phyloP scores from a whole-genome alignment of 1,140 invertebrate species.

The Anoplophora glabripennis region DNA sequence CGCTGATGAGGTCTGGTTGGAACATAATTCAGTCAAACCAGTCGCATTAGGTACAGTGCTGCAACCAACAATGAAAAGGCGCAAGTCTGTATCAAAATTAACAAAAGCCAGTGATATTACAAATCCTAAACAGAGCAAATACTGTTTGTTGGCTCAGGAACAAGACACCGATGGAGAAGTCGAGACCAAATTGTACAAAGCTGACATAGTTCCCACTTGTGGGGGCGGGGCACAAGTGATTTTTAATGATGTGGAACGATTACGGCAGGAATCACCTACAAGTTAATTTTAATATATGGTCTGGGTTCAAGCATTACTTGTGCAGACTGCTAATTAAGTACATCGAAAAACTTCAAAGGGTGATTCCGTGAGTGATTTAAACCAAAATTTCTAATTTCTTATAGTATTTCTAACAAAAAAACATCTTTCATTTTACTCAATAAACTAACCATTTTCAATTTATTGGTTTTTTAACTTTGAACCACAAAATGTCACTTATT shows the following conservation, averaged over 20 bases:
- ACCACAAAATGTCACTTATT: too few species aligned
- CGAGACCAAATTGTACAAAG: conserved; percentile 89
- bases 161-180: conserved; percentile 88
- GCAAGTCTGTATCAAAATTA: conserved; percentile 81
- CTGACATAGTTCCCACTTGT: conserved; percentile 86
- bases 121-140: conserved; percentile 76
- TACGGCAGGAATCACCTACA: conserved; percentile 79
- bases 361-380: too few species aligned
- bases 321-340: too few species aligned
- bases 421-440: too few species aligned
- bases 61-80: conserved; percentile 78
- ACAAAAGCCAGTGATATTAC: conserved; percentile 68
- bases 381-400: too few species aligned
- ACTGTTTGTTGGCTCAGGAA: conserved; percentile 88
- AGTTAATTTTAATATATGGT: too few species aligned
- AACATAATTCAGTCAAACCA: conserved; percentile 76
- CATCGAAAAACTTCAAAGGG: too few species aligned
- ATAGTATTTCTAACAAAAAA: too few species aligned
- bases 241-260: conserved; percentile 90
- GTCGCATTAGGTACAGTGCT: conserved; percentile 80
- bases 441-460: too few species aligned
- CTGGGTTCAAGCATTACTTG: too few species aligned
- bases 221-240: conserved; percentile 93
- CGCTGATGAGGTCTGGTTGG: conserved; percentile 70
- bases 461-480: too few species aligned